These are phyloP conservation scores for Ryuthela nishihirai DNA, from an alignment of 2,888 invertebrate species.

Conservation along the genomic window DNA sequence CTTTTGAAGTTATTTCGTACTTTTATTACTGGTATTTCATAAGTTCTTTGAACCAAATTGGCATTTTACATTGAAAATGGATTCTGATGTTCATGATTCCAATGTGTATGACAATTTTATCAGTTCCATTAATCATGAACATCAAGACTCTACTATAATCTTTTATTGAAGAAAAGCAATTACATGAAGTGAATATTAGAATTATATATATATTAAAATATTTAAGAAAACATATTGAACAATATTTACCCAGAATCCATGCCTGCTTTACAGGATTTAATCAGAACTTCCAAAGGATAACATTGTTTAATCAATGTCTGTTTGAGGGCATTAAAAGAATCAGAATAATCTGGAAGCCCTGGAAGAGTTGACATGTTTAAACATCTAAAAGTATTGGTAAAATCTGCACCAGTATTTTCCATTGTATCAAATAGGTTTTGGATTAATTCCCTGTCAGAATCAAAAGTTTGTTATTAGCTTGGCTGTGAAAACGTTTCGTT, in stretches of 20 bases:
- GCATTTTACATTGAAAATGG: too few relatives aligned
- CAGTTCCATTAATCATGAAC: too few relatives aligned
- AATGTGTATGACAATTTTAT: too few relatives aligned
- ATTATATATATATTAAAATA: background rate
- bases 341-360: constrained; percentile 43
- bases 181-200: background rate
- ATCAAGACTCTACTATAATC: too few relatives aligned
- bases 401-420: constrained; percentile 63
- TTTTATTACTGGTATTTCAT: too few relatives aligned
- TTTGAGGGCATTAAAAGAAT: constrained; percentile 30
- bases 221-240: background rate
- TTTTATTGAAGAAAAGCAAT: too few relatives aligned
- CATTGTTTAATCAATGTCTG: constrained; percentile 48
- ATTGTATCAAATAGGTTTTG: constrained; percentile 60
- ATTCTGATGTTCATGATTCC: too few relatives aligned
- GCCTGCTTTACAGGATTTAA: constrained; percentile 44
- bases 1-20: too few relatives aligned
- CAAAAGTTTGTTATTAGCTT: background rate
- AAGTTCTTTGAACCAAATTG: too few relatives aligned
- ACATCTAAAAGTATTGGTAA: constrained; percentile 55
- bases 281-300: constrained; percentile 47
- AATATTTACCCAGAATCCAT: constrained; percentile 47
- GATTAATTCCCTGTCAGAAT: constrained; percentile 49
- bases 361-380: constrained; percentile 41
- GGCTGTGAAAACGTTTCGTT: background rate